Evolutionary conservation across 2,888 invertebrate species (phyloP).

Genomic region (Troides oblongomaculatus): DNA sequence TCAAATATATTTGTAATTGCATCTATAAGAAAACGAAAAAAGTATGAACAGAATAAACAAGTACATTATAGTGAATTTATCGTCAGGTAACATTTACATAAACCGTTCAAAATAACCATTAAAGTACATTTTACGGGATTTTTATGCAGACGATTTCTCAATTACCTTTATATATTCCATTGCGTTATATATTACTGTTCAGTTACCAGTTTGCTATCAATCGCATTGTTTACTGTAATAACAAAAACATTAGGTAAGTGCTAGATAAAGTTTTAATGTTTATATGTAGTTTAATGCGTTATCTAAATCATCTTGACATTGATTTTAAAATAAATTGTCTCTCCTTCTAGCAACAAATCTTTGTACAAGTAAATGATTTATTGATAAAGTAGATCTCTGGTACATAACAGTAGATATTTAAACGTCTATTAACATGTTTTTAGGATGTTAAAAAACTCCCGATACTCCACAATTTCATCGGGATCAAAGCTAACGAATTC

Average conservation of each 20-base stretch:
- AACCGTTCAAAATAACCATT: conserved; percentile 26
- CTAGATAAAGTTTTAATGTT: not conserved
- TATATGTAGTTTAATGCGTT: too few species aligned
- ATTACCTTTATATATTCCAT: conserved; percentile 20
- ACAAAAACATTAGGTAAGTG: not conserved
- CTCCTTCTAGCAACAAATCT: too few species aligned
- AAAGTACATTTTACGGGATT: conserved; percentile 21
- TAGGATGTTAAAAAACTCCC: too few species aligned
- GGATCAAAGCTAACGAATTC: too few species aligned
- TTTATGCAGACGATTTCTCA: conserved; percentile 25
- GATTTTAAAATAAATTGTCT: too few species aligned
- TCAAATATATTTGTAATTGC: not conserved
- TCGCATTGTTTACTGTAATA: not conserved
- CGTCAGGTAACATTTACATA: conserved; percentile 23
- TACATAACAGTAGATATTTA: not conserved
- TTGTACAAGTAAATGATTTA: too few species aligned
- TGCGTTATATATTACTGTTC: conserved; percentile 5
- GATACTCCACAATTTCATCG: too few species aligned
- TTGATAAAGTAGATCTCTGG: too few species aligned
- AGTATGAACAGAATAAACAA: conserved; percentile 19
- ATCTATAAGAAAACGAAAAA: not conserved
- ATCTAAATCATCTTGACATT: too few species aligned
- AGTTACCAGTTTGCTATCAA: not conserved
- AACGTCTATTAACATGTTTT: not conserved
- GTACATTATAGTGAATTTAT: conserved; percentile 25